Percentiles rank a stretch among this genome's conserved stretches.
phyloP scores from a whole-genome alignment of 64 coral and sea anemone genomes.

The Pocillopora verrucosa region DNA sequence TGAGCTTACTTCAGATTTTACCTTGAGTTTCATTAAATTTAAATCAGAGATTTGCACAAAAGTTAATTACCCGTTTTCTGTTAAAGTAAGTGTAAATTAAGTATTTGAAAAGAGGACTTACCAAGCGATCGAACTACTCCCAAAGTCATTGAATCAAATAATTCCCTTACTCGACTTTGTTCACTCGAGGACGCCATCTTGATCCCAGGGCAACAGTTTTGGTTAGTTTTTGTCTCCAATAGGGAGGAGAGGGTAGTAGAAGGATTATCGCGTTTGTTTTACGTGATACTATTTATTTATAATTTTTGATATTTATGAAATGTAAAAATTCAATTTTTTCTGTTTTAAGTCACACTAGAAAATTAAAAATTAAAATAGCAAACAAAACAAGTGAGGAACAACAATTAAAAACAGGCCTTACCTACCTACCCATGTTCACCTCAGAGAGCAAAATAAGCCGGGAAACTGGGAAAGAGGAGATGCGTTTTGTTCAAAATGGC shows the following conservation, averaged over 20 bases:
- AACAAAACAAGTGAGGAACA: too few relatives aligned
- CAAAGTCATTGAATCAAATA: constrained; percentile 95
- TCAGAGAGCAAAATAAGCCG: neutral
- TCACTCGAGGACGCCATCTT: constrained; percentile 96
- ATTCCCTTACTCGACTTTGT: constrained; percentile 66
- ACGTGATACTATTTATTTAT: neutral
- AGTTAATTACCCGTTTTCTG: neutral
- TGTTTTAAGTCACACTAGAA: neutral
- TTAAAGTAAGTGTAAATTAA: neutral
- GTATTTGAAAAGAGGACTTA: constrained; percentile 10
- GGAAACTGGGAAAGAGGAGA: constrained; percentile 23
- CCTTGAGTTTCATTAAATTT: neutral
- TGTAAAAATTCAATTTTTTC: neutral
- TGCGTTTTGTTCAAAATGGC: constrained; percentile 63
- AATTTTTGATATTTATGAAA: neutral
- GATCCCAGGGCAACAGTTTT: constrained; percentile 28
- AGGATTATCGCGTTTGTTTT: too few relatives aligned
- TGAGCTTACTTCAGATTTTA: too few relatives aligned
- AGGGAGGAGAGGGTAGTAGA: neutral
- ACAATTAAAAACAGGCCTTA: neutral
- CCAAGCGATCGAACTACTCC: constrained; percentile 89
- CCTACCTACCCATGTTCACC: neutral
- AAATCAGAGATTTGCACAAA: neutral
- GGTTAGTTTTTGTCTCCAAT: neutral
- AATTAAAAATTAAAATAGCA: too few relatives aligned